Conservation (phyloP, 2,888 invertebrate genomes). For the Dicyrtoma fusca region DNA sequence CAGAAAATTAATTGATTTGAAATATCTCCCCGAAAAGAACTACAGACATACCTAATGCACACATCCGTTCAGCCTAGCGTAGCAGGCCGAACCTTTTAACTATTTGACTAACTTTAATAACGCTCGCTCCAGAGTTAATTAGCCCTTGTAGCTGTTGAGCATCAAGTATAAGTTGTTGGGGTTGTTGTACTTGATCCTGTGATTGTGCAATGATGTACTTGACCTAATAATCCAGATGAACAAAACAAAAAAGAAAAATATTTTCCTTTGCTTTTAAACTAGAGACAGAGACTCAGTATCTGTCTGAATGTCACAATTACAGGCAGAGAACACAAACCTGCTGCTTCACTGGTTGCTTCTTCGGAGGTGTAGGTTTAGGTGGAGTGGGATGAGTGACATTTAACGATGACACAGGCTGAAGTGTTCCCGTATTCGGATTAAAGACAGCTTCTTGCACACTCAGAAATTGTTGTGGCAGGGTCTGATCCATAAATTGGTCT, state of each 20-base stretch:
- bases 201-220: constrained; percentile 52
- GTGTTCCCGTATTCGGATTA: constrained; percentile 54
- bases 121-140: constrained; percentile 52
- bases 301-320: no score
- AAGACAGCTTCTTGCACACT: constrained; percentile 53
- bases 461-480: constrained; percentile 47
- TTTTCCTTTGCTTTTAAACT: no score
- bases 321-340: constrained; percentile 4
- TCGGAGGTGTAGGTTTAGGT: constrained; percentile 9
- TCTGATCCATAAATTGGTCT: constrained; percentile 19
- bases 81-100: background rate
- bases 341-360: constrained; percentile 15
- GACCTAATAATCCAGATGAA: constrained; percentile 11
- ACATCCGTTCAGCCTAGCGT: background rate
- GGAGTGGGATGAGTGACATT: constrained; percentile 26
- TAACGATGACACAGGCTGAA: constrained; percentile 45
- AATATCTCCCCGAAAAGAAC: background rate
- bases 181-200: constrained; percentile 40
- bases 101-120: constrained; percentile 34
- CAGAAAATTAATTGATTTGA: background rate
- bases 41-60: background rate
- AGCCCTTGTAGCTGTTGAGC: constrained; percentile 52
- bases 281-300: no score
- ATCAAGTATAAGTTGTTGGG: constrained; percentile 54
- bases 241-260: no score